Evolutionary conservation across 2,797 vertebrate species (phyloP).

Genomic region (Ceryle rudis): DNA sequence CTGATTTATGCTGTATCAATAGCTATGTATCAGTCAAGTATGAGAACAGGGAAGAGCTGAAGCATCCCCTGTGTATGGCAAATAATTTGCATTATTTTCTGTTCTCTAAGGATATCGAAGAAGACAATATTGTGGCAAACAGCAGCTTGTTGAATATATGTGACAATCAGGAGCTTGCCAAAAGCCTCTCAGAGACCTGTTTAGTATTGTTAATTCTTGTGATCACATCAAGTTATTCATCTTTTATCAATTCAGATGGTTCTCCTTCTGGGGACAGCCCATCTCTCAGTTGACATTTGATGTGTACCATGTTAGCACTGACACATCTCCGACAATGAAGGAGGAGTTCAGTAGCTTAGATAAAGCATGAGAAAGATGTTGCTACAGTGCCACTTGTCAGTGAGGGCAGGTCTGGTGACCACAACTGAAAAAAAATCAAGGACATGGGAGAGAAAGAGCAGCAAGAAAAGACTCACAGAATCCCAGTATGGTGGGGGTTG

Average conservation of each 20-base stretch:
- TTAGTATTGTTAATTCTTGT: constrained; percentile 3
- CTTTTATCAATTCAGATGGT: background rate
- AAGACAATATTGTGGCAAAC: background rate
- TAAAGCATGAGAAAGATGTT: background rate
- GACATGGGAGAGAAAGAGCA: background rate
- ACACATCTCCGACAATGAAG: background rate
- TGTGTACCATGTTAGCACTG: background rate
- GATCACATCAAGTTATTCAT: background rate
- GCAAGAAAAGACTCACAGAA: background rate
- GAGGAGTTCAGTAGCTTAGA: background rate
- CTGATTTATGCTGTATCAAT: background rate
- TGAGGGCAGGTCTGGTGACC: background rate
- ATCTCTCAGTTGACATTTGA: background rate
- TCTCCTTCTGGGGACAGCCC: background rate
- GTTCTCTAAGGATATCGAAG: background rate
- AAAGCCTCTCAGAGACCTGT: background rate
- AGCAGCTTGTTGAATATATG: background rate
- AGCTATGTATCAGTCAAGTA: background rate
- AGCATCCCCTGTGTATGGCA: background rate
- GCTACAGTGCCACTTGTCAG: background rate
- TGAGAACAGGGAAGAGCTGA: background rate
- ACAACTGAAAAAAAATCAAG: background rate
- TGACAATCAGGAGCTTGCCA: background rate
- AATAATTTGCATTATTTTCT: background rate
- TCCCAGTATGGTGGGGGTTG: background rate